Conservation (phyloP, 2,888 invertebrate species). For the Serripes groenlandicus region DNA sequence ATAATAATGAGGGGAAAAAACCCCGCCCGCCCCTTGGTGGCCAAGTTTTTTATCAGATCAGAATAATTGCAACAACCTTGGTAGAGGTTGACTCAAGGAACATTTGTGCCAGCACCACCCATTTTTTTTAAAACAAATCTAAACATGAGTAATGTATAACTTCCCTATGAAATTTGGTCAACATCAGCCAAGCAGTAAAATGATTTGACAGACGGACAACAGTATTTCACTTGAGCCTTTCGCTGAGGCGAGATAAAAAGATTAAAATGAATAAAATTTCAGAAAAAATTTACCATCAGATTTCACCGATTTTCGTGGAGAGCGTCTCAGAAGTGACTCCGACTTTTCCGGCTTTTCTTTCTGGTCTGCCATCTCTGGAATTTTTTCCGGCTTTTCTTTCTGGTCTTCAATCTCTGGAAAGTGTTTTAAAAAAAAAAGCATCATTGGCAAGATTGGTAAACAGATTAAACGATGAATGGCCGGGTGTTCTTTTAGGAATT, state of each 20-base stretch:
- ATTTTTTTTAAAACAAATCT: too few species aligned
- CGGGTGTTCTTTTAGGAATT: neutral
- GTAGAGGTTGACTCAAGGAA: too few species aligned
- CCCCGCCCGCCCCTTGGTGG: too few species aligned
- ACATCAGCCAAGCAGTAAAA: too few species aligned
- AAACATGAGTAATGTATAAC: too few species aligned
- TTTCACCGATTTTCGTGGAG: constrained; percentile 2
- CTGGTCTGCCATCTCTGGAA: too few species aligned
- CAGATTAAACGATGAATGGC: neutral
- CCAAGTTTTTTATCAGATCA: too few species aligned
- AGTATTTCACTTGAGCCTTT: neutral
- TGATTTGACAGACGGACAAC: too few species aligned
- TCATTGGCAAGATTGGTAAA: neutral
- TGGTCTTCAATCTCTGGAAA: neutral
- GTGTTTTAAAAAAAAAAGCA: neutral
- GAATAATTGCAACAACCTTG: too few species aligned
- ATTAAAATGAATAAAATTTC: neutral
- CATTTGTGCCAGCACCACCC: too few species aligned
- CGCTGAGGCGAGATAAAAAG: neutral
- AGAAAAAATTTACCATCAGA: constrained; percentile 6
- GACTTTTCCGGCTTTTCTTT: neutral
- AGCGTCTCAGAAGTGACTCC: constrained; percentile 1
- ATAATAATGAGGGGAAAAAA: too few species aligned
- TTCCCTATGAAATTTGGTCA: too few species aligned
- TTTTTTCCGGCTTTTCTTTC: neutral